Evolutionary conservation across 2,888 invertebrate genomes (phyloP), one percentile per base, ranked within the genome.

Genomic region (Diarsia dahlii): DNA sequence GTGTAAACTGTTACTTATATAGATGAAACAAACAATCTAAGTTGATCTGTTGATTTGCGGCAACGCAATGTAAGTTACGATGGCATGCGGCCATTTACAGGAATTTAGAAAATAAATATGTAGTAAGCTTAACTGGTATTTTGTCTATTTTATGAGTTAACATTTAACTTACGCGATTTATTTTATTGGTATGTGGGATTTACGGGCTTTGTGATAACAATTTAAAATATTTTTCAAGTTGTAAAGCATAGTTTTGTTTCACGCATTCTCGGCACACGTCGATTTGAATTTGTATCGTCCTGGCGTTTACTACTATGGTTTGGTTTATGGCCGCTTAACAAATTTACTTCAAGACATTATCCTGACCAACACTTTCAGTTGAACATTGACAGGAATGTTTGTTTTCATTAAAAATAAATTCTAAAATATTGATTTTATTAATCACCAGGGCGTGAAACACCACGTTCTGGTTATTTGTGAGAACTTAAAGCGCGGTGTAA

Each of bases 271-370:
- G 78, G 89, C 91, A 91, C 91, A 92, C 85, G 72, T 77, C 85
- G 82, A 90, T 93, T 93, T 90, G 88, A 91, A 94, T 93, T 92
- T 89, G 88, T 85, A 91, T 87, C 71, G 73, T 80, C 46, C 82
- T 85, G 87, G 88, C 87, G 80, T 89, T 89, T 91, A 90, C 89
- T 87, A 88, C 85, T 78, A 76, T 80, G 89, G 84, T 84, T 81
- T 80, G 84, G 84, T 89, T 91, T 91, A 92, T 88, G 88, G 82
- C 84, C 87, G 81, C 84, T 84, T 63, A 34, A 69, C 77, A 80
- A 73, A 75, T 79, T 81, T 77, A 81, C 79, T 81, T 77, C 79
- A 75, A 82, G 79, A 84, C 78, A 73, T 77, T 77, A 65, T 62
- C 62, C 78, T 82, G 83, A 84, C 73, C 80, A 81, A 84, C 74